A percentile compares a stretch with the other conserved stretches of the same genome.
Evolutionary conservation across 2,888 invertebrate species (phyloP).

Genomic region (Hartigia nigra): DNA sequence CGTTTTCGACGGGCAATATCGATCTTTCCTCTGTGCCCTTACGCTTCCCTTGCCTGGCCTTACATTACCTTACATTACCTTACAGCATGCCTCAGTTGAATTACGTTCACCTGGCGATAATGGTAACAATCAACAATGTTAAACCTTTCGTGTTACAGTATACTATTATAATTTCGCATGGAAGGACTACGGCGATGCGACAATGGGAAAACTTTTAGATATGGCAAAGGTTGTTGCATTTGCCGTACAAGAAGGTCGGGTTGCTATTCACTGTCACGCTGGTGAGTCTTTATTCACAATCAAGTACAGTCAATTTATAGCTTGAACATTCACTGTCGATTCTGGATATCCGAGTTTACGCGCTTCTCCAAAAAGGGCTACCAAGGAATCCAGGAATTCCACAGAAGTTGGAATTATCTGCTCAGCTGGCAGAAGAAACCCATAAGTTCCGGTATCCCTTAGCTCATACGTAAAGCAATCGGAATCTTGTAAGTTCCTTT

Average conservation of each 20-base stretch:
- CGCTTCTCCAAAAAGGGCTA: conserved; percentile 35
- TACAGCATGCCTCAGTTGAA: background rate
- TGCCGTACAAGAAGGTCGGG: conserved; percentile 82
- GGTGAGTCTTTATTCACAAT: conserved; percentile 66
- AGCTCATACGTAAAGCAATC: conserved; percentile 74
- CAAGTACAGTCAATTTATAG: background rate
- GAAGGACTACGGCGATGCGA: conserved; percentile 87
- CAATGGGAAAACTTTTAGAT: conserved; percentile 80
- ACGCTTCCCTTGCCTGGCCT: background rate
- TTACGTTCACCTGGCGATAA: background rate
- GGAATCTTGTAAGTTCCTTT: conserved; percentile 69
- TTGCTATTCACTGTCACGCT: conserved; percentile 91
- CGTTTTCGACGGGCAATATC: conserved; percentile 4
- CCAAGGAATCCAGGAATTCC: conserved; percentile 65
- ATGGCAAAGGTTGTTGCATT: conserved; percentile 93
- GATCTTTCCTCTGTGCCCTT: background rate
- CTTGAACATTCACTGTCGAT: background rate
- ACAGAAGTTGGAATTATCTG: conserved; percentile 68
- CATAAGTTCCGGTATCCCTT: conserved; percentile 70
- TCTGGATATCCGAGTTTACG: conserved; percentile 15
- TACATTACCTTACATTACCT: background rate
- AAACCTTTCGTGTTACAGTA: conserved; percentile 70
- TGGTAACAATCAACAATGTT: background rate
- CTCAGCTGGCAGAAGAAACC: conserved; percentile 70
- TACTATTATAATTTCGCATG: conserved; percentile 92